Conservation (phyloP, 2,888 invertebrate genomes). For the Oscheius sp. region DNA sequence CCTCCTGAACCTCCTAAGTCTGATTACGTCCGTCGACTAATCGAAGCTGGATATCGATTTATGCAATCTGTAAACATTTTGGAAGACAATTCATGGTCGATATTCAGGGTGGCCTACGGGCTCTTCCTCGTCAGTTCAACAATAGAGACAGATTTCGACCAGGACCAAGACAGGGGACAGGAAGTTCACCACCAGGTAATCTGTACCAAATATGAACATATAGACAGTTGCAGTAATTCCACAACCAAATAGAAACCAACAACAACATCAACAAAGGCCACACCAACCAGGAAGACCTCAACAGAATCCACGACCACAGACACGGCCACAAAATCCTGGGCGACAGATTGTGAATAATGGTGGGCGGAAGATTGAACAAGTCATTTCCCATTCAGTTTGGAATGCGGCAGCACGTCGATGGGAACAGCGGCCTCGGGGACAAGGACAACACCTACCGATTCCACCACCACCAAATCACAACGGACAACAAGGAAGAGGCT, state of each 20-base stretch:
- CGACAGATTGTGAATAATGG: background rate
- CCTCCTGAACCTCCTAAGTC: conserved; percentile 23
- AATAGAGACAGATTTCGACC: conserved; percentile 23
- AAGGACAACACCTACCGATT: background rate
- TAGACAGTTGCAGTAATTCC: background rate
- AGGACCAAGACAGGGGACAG: conserved; percentile 18
- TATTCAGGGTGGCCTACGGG: background rate
- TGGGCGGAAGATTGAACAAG: background rate
- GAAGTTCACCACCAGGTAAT: background rate
- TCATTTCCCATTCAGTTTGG: conserved; percentile 3
- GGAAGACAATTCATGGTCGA: background rate
- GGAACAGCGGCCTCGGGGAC: conserved; percentile 1
- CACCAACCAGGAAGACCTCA: conserved; percentile 1
- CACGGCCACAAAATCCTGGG: background rate
- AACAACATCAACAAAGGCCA: conserved; percentile 6
- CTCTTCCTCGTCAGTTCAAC: conserved; percentile 5
- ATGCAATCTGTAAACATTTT: background rate
- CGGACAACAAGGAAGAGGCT: background rate
- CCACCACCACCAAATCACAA: background rate
- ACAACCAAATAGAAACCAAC: background rate
- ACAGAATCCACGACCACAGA: conserved; percentile 11
- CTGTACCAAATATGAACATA: background rate
- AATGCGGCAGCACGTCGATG: conserved; percentile 7
- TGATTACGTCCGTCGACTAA: conserved; percentile 14
- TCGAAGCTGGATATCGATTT: conserved; percentile 22